These are phyloP conservation scores for Schrankia costaestrigalis DNA, from an alignment of 2,888 invertebrate species.

Conservation along the genomic window DNA sequence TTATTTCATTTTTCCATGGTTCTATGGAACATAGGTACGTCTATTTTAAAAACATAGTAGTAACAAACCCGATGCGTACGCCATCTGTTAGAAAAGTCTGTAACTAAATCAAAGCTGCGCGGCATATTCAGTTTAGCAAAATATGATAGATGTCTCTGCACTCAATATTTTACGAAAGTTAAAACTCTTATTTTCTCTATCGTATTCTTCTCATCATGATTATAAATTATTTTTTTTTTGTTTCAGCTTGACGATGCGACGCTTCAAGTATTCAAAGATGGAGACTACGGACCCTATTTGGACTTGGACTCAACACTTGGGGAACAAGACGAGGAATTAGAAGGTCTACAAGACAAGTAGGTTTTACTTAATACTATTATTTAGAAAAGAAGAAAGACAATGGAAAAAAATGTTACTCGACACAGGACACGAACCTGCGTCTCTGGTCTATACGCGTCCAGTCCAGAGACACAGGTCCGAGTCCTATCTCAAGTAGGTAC, in stretches of 20 bases:
- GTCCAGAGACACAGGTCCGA: too few relatives aligned
- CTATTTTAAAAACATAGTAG: not conserved
- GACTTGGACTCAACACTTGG: conserved; percentile 97
- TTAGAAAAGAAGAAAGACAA: too few relatives aligned
- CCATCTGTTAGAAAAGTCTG: not conserved
- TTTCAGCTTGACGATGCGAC: conserved; percentile 98
- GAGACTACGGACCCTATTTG: conserved; percentile 97
- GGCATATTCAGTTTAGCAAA: too few relatives aligned
- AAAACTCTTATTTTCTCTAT: too few relatives aligned
- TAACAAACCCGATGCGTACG: conserved; percentile 9
- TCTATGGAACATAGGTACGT: too few relatives aligned
- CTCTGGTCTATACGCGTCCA: too few relatives aligned
- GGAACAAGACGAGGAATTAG: conserved; percentile 98
- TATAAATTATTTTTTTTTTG: conserved; percentile 13
- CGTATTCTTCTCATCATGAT: not conserved
- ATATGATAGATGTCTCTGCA: too few relatives aligned
- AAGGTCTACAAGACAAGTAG: conserved; percentile 96
- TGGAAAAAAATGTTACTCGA: too few relatives aligned
- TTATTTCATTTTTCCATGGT: too few relatives aligned
- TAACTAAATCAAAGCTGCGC: not conserved
- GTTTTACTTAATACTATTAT: conserved; percentile 40
- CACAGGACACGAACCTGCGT: too few relatives aligned
- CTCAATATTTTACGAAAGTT: too few relatives aligned
- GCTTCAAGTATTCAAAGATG: conserved; percentile 97
- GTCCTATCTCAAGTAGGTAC: too few relatives aligned